Evolutionary conservation across 2,113 vertebrate species (phyloP), one percentile per base, ranked within the genome.

Genomic region (Stomatorhinus ivindoensis): DNA sequence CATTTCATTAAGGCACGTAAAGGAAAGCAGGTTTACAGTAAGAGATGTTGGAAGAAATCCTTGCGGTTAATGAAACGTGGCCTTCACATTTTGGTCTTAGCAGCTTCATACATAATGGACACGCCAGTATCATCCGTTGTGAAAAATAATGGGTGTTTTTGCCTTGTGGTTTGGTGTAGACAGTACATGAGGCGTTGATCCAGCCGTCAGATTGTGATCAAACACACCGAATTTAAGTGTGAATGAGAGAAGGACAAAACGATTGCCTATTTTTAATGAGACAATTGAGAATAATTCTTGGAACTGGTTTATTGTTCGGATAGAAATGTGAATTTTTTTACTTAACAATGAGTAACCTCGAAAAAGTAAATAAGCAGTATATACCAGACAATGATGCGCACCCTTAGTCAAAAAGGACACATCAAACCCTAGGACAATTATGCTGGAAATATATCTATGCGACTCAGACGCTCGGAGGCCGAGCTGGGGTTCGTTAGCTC

Each of bases 1-100:
- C 48, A 53, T 89, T 53, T 55, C 80, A 83, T 89, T 83, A 55
- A 35, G 39, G 31, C 84, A 87, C 53, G 31, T 83, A 51, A 82
- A 82, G 9, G 47, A 42, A 44, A 27, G 48, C 4, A 24, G 21
- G 24, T 24, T 82, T 35, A 35, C 47, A 44, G 76, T 82, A 73
- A n/a, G 73, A 55, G 31, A 83, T 24, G 11, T 42, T 27, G 8
- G 47, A 53, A 19, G 21, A 10, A 35, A 35, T 3, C 85, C 13
- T 10, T 50, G 39, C 50, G 2, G 15, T 87, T 80, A 80, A 80
- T 42, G 50, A 47, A 55, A 87, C 15, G 50, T 17, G 50, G 85
- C 85, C 50, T 17, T 17, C 15, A 15, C 0, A 9, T 84, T 84
- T n/a, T 6, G 1, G 42, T 8, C 39, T 11, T 44, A 47, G 8